A percentile compares a stretch with the other conserved stretches of the same genome.
Conservation (phyloP, 2,113 vertebrate genomes). For the Tenebrosternarchus preto region DNA sequence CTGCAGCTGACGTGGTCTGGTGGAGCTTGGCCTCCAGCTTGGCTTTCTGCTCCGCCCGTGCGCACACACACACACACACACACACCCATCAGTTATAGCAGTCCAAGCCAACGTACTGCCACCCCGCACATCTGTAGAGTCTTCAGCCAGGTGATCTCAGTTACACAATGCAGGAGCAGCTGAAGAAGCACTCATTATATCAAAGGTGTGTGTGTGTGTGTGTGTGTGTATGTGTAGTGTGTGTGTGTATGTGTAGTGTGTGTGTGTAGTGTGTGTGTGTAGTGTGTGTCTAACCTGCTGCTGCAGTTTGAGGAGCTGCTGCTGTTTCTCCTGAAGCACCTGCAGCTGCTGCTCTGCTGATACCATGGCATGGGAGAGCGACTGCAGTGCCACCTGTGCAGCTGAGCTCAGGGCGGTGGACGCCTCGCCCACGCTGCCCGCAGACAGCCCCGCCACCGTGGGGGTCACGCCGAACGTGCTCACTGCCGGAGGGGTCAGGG, state of each 20-base stretch:
- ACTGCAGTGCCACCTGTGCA: conserved; percentile 98
- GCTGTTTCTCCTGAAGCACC: conserved; percentile 99
- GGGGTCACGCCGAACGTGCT: conserved; percentile 97
- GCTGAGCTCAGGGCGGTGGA: conserved; percentile 97
- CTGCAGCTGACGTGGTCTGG: conserved; percentile 93
- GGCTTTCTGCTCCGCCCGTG: conserved; percentile 82
- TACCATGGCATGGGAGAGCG: conserved; percentile 98
- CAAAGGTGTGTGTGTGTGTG: neutral
- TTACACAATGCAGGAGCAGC: too few species aligned
- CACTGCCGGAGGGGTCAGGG: conserved; percentile 73
- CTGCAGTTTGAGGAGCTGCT: conserved; percentile 99
- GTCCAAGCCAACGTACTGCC: too few species aligned
- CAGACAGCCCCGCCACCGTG: conserved; percentile 88
- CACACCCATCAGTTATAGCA: neutral
- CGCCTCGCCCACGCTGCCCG: conserved; percentile 91
- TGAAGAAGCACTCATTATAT: too few species aligned
- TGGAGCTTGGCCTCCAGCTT: conserved; percentile 98
- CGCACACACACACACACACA: neutral
- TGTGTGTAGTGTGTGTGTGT: conserved; percentile 4
- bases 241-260: neutral
- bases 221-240: neutral
- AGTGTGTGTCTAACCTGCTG: conserved; percentile 87
- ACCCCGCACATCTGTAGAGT: too few species aligned
- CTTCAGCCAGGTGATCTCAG: too few species aligned
- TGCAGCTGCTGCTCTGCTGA: conserved; percentile 99